Percentiles rank a stretch among this genome's conserved stretches.
Evolutionary conservation across 2,888 invertebrate genomes (phyloP).

Genomic region (Lymantria dispar): DNA sequence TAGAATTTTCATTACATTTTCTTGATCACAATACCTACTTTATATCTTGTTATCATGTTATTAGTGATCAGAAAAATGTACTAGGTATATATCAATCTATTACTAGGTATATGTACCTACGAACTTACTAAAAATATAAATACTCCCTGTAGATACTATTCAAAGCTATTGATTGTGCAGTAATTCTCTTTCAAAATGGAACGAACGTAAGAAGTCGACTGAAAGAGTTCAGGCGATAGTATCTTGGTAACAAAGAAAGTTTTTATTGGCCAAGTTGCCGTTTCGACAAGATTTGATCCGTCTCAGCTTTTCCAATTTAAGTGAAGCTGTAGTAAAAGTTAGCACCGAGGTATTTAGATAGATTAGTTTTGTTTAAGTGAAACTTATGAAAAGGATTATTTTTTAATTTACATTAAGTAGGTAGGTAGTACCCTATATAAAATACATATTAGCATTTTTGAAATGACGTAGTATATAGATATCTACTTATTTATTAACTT

Average conservation of each 20-base stretch:
- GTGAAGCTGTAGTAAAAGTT: slow-evolving; percentile 63
- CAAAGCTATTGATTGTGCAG: slow-evolving; percentile 30
- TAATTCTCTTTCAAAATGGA: slow-evolving; percentile 47
- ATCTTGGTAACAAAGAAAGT: slow-evolving; percentile 79
- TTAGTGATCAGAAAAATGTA: too few species aligned
- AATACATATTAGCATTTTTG: too few species aligned
- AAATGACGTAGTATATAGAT: too few species aligned
- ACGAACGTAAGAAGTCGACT: slow-evolving; percentile 43
- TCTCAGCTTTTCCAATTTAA: slow-evolving; percentile 74
- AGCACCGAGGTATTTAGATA: slow-evolving; percentile 35
- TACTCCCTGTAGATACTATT: slow-evolving; percentile 29
- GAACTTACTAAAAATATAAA: slow-evolving; percentile 1
- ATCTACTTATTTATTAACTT: too few species aligned
- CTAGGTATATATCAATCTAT: too few species aligned
- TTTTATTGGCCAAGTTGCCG: slow-evolving; percentile 73
- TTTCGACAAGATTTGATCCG: slow-evolving; percentile 56
- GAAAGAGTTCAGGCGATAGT: slow-evolving; percentile 70
- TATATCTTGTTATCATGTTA: too few species aligned
- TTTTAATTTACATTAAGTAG: background rate
- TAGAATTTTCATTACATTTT: too few species aligned
- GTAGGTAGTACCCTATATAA: too few species aligned
- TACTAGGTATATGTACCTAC: too few species aligned
- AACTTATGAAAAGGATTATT: background rate
- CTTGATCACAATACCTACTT: too few species aligned
- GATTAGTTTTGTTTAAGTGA: slow-evolving; percentile 30